phyloP scores from a whole-genome alignment of 2,888 invertebrate genomes.

The Philereme vetulata region DNA sequence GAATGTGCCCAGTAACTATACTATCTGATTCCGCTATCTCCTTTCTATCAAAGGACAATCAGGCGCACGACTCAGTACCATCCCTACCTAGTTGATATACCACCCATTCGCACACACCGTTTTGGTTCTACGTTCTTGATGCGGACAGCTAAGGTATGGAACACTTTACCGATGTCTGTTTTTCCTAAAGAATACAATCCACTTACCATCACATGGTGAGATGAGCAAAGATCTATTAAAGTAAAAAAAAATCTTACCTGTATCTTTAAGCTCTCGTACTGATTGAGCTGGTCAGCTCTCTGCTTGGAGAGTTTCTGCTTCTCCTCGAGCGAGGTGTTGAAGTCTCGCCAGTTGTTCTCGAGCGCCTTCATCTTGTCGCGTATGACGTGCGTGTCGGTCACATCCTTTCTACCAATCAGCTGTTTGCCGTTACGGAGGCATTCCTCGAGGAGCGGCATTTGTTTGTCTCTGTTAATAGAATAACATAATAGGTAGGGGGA shows the following conservation, averaged over 20 bases:
- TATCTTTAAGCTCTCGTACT: slow-evolving; percentile 92
- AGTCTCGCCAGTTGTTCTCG: slow-evolving; percentile 95
- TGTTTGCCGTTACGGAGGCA: slow-evolving; percentile 92
- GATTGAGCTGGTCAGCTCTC: slow-evolving; percentile 92
- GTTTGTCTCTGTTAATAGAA: slow-evolving; percentile 76
- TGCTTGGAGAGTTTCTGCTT: slow-evolving; percentile 92
- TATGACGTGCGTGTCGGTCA: slow-evolving; percentile 92
- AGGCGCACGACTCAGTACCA: no score
- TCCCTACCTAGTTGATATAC: no score
- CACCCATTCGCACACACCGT: no score
- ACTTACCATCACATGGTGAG: not conserved
- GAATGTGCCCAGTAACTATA: no score
- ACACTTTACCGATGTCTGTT: no score
- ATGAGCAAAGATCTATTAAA: no score
- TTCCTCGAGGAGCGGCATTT: slow-evolving; percentile 89
- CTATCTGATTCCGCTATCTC: no score
- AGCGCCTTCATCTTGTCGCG: slow-evolving; percentile 93
- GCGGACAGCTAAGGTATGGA: no score
- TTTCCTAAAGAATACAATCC: no score
- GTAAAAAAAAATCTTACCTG: slow-evolving; percentile 75
- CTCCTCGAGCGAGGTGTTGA: slow-evolving; percentile 92
- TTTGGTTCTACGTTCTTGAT: no score
- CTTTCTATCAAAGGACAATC: no score
- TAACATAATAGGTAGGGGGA: no score
- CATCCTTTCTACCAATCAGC: slow-evolving; percentile 92